Evolutionary conservation across 2,888 invertebrate species (phyloP), one percentile per base, ranked within the genome.

Genomic region (Drosophila pullipes): DNA sequence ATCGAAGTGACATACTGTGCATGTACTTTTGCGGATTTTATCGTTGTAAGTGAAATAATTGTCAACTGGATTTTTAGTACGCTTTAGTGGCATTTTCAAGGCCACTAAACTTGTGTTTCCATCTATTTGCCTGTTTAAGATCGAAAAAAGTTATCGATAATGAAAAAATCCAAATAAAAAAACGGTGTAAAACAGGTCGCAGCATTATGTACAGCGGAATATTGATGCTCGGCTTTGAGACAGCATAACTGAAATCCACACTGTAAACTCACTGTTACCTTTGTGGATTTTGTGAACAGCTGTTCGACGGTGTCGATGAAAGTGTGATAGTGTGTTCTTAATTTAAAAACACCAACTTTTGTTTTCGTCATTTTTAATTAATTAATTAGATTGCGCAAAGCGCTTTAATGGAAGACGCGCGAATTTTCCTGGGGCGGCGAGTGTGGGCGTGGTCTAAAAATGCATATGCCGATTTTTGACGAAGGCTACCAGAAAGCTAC

Each of bases 11-110:
- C 83, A 83, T 18, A 71, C 66, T 61, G 69, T 69, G 82, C 87
- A 84, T 22, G 82, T 84, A 55, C 83, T 84, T 22, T 84, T 87
- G 35, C 74, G 82, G n/a, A 69, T 82, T 22, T 75, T 70, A 52
- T 84, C 84, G 66, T 76, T 84, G n/a, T 84, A 83, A 22, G 76
- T 59, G 57, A 83, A 83, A 47, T 87, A 63, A 57, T 84, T 74
- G 50, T 64, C 71, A 33, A 87, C 87, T 10, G 83, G 83, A 55
- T 83, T 86, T 31, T 71, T 65, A 47, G 74, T 70, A 9, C 74
- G 78, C 22, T 58, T 75, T 4, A 25, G 25, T 33, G 83, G 74
- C 83, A 85, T 82, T 52, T 59, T 16, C 11, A 44, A n/a, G 28
- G 3, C n/a, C n/a, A 3, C 30, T 37, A 0, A 16, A 31, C 18